Base-by-base conservation (phyloP, 2,113 vertebrate genomes). In the Urocitellus parryii region DNA sequence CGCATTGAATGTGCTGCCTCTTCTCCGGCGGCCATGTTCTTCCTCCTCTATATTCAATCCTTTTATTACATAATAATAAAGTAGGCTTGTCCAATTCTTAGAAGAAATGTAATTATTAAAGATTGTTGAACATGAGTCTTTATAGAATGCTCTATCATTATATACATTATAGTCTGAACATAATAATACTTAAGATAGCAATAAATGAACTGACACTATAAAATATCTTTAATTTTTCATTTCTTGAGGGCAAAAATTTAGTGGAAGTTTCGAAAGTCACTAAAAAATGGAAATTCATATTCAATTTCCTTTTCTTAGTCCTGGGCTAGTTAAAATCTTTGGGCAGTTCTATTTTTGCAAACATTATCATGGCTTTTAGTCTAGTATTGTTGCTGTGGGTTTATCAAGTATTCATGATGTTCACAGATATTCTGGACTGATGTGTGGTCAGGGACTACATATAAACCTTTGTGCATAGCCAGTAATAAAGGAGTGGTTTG, bases 361-460 rank as follows among this genome's bases (percentile, higher is more conserved):
- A 95, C n/a, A 95, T 94, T 70, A 95, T 18, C 18, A 95, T 65
- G 18, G 24, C 0, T 96, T 96, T 97, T 92, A 97, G 94, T 91
- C 88, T 79, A 39, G 77, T 85, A 25, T 42, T 97, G 8, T 76
- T 89, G 34, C 48, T 88, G 4, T 86, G 27, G 73, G 56, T 94
- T 82, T 96, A 82, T 96, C 83, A 98, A 89, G 39, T 94, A 97
- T 91, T 56, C 61, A 88, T 88, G 48, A 97, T 42, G 72, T 42
- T 98, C 94, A 85, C 88, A 92, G 72, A 72, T 91, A 83, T 56
- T 76, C 3, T 32, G 0, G 25, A 29, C 4, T n/a, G 22, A 16
- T 29, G 53, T 29, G 56, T 74, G 16, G 84, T 91, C 90, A 92
- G 83, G 73, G 48, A 96, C 74, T 90, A 51, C 39, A 34, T 6